Evolutionary conservation across 2,797 vertebrate species (phyloP).

Genomic region (Eulemur mongoz): DNA sequence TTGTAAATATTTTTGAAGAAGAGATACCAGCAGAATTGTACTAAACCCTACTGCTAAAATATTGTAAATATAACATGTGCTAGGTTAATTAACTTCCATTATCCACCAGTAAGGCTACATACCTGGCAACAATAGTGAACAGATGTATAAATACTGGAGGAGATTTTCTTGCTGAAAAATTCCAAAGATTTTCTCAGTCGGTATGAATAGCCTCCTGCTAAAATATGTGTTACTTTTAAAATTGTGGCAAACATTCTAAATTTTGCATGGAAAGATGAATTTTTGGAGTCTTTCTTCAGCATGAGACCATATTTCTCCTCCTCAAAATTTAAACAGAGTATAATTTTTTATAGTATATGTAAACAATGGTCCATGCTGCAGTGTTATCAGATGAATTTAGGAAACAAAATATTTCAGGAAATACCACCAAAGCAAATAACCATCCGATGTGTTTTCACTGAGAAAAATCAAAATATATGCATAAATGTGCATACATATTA

Average conservation of each 20-base stretch:
- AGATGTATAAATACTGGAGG: slow-evolving; percentile 50
- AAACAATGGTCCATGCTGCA: neutral
- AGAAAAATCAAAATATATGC: neutral
- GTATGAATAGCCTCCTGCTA: slow-evolving; percentile 32
- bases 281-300: neutral
- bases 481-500: neutral
- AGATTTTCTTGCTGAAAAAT: slow-evolving; percentile 52
- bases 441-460: neutral
- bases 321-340: neutral
- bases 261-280: slow-evolving; percentile 3
- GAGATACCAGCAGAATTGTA: slow-evolving; percentile 66
- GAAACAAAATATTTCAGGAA: neutral
- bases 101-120: slow-evolving; percentile 46
- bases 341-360: neutral
- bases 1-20: slow-evolving; percentile 74
- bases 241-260: neutral
- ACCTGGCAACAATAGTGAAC: slow-evolving; percentile 72
- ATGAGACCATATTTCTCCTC: neutral
- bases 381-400: neutral
- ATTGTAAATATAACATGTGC: slow-evolving; percentile 69
- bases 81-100: slow-evolving; percentile 76
- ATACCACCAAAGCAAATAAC: slow-evolving; percentile 10
- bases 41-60: slow-evolving; percentile 70
- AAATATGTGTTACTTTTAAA: neutral
- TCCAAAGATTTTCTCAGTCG: slow-evolving; percentile 54